Evolutionary conservation across 2,797 vertebrate genomes (phyloP), one percentile per base, ranked within the genome.

Genomic region (Gastrophryne carolinensis): DNA sequence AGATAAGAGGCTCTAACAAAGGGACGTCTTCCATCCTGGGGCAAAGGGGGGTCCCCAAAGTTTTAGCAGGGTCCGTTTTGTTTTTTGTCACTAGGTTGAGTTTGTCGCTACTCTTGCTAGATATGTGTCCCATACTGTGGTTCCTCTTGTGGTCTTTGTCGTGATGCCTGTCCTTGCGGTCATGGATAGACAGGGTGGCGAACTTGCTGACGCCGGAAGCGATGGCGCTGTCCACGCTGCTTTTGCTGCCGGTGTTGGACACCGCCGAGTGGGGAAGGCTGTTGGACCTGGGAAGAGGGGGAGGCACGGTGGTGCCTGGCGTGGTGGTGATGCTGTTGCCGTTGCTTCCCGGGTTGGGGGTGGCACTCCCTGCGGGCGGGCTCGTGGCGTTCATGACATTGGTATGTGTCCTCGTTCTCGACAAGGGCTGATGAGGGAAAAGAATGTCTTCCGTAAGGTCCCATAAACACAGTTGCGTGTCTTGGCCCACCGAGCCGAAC

Each of bases 131-230:
- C 96, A 98, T 95, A 90, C 97, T 98, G 87, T 98, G 96, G 85
- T 98, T 98, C 83, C 97, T 92, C 88, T 98, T 98, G 91, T 98
- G 97, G 84, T 98, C 96, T 86, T 97, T 98, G 74, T 98, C 97
- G 8, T 96, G 95, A 85, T 96, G 95, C 81, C 95, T 93, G 84
- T 98, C 96, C 85, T 98, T 98, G 81, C 96, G 93, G 81, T 98
- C 97, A 0, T 98, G 97, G 78, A 98, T 93, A 1, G 96, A 96
- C 78, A 98, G 91, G 0, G 97, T 98, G 71, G 97, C 97, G 23
- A 98, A 98, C 78, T 98, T 98, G 87, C 94, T 95, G 85, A 97
- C 95, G 1, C 96, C 95, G 2, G 95, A 91, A 1, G 96, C 96
- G 32, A 94, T 86, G 87, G 94, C 92, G 79, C 94, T 93, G 75